Percentiles rank a stretch among this genome's conserved stretches.
These are phyloP conservation scores for Tetrax tetrax DNA, from an alignment of 2,113 vertebrate genomes.

Conservation along the genomic window DNA sequence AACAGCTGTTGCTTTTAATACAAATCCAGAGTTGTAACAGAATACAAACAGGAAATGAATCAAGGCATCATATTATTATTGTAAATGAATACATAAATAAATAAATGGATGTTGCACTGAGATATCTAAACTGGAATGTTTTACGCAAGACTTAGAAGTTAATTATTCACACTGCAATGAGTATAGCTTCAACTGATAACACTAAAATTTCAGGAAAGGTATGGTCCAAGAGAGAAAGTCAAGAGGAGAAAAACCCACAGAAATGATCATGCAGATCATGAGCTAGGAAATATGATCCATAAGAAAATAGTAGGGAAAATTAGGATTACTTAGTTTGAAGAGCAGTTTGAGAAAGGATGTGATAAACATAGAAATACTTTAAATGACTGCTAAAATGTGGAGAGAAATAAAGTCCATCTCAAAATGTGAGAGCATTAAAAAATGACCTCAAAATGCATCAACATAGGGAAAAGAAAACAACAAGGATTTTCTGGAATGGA, in stretches of 20 bases:
- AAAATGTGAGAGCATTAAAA: neutral
- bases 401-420: neutral
- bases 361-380: neutral
- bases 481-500: neutral
- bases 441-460: neutral
- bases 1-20: neutral
- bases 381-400: neutral
- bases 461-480: neutral
- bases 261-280: neutral
- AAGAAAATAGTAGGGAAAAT: neutral
- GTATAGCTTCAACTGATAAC: neutral
- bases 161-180: neutral
- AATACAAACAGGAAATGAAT: neutral
- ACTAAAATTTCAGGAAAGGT: neutral
- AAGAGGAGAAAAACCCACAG: neutral
- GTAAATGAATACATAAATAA: neutral
- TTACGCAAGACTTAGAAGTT: neutral
- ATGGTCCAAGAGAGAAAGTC: neutral
- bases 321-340: neutral
- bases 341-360: neutral
- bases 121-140: neutral
- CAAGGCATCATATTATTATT: neutral
- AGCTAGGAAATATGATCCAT: neutral
- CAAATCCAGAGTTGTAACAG: neutral
- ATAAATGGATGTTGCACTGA: neutral